phyloP scores from a whole-genome alignment of 2,113 vertebrate genomes.

The Pantherophis guttatus region DNA sequence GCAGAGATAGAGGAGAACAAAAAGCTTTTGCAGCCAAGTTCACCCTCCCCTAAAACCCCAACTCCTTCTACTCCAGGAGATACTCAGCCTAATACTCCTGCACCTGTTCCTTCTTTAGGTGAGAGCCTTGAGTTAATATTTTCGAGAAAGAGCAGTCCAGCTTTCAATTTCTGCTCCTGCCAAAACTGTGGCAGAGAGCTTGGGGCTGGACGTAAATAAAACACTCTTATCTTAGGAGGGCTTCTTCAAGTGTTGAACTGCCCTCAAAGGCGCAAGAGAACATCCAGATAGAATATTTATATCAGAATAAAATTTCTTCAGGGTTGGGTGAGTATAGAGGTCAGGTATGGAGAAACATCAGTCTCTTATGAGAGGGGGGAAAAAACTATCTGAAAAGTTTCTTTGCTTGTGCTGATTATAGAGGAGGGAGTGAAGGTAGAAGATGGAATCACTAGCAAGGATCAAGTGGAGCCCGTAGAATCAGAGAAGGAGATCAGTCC shows the following conservation, averaged over 20 bases:
- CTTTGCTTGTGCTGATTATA: slow-evolving; percentile 19
- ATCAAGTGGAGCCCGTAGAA: slow-evolving; percentile 73
- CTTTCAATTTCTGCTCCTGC: slow-evolving; percentile 46
- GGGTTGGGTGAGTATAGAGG: background rate
- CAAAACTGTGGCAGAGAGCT: slow-evolving; percentile 49
- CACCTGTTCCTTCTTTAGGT: slow-evolving; percentile 76
- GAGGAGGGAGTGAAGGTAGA: slow-evolving; percentile 82
- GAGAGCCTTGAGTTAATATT: slow-evolving; percentile 7
- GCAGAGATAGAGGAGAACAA: slow-evolving; percentile 95
- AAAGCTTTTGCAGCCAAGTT: slow-evolving; percentile 84
- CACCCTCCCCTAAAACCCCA: slow-evolving; percentile 82
- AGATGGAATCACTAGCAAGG: slow-evolving; percentile 69
- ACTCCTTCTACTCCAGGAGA: slow-evolving; percentile 89
- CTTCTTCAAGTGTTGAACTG: slow-evolving; percentile 60
- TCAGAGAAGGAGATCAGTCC: slow-evolving; percentile 76
- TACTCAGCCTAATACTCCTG: slow-evolving; percentile 92
- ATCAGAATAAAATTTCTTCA: background rate
- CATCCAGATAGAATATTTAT: slow-evolving; percentile 38
- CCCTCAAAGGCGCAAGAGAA: slow-evolving; percentile 82
- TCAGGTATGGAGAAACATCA: background rate
- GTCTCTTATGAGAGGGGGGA: no score
- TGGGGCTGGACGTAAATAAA: slow-evolving; percentile 69
- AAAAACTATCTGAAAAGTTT: background rate
- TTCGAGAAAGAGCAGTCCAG: background rate
- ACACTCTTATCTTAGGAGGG: slow-evolving; percentile 76